Evolutionary conservation across 2,113 vertebrate genomes (phyloP).

Genomic region (Opisthocomus hoazin): DNA sequence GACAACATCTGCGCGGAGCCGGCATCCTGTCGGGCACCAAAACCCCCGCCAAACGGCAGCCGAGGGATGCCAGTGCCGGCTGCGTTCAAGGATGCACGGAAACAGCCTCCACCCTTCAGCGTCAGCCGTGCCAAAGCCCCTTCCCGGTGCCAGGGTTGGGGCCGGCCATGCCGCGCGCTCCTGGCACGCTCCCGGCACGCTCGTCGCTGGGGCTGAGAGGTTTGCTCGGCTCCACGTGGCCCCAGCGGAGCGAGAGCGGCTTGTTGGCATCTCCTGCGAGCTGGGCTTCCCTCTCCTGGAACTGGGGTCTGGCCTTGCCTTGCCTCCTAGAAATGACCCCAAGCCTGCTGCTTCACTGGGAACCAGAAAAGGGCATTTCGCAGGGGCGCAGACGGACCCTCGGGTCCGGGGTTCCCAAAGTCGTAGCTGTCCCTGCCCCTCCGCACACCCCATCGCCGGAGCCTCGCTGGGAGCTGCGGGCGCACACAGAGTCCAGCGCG

Average conservation of each 20-base stretch:
- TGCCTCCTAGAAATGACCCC: neutral
- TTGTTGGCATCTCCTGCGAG: neutral
- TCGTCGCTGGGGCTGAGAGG: neutral
- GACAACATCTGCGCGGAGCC: neutral
- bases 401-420: neutral
- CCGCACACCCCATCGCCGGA: neutral
- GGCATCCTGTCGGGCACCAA: conserved; percentile 14
- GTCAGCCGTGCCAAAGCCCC: neutral
- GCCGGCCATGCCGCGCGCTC: neutral
- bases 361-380: neutral
- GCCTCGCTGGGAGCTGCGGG: fast-evolving
- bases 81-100: fast-evolving
- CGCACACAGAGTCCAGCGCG: fast-evolving
- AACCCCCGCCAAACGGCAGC: neutral
- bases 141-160: neutral
- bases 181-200: neutral
- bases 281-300: neutral
- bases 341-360: fast-evolving
- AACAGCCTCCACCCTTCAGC: neutral
- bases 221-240: fast-evolving
- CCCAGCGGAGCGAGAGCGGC: neutral
- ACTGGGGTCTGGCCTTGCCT: neutral
- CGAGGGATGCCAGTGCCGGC: neutral
- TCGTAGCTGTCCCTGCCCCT: neutral
- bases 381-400: fast-evolving